phyloP scores from a whole-genome alignment of 2,113 vertebrate genomes.

The Thinocorus orbignyianus region DNA sequence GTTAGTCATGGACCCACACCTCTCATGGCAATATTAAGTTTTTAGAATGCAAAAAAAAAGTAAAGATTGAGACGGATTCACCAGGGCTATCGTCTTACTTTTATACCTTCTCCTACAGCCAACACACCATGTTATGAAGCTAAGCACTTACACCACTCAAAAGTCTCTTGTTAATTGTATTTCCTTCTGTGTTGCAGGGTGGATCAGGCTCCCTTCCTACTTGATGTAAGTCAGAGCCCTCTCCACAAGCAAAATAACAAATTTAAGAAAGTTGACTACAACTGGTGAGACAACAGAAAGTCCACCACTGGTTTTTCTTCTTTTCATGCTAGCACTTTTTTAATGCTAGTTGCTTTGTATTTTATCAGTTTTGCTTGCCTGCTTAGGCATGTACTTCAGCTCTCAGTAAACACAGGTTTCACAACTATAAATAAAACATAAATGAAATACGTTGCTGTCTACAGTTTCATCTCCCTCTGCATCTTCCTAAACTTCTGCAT shows the following conservation, averaged over 20 bases:
- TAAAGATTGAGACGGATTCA: neutral
- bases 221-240: neutral
- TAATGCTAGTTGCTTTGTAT: neutral
- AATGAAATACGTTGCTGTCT: neutral
- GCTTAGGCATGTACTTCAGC: neutral
- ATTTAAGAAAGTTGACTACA: neutral
- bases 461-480: neutral
- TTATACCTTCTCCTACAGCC: neutral
- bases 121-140: fast-evolving
- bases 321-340: neutral
- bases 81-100: neutral
- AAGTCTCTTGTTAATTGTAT: neutral
- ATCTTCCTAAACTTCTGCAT: neutral
- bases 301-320: neutral
- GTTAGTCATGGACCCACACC: neutral
- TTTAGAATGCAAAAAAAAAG: neutral
- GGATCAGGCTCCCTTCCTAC: neutral
- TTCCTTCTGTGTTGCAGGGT: neutral
- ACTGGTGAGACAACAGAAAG: neutral
- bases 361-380: neutral
- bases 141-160: neutral
- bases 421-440: slow-evolving; percentile 5
- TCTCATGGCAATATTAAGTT: neutral
- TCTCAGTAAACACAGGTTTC: neutral
- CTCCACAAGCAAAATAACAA: neutral